phyloP scores from a whole-genome alignment of 1,140 invertebrate species.

The Macrosteles quadrilineatus region DNA sequence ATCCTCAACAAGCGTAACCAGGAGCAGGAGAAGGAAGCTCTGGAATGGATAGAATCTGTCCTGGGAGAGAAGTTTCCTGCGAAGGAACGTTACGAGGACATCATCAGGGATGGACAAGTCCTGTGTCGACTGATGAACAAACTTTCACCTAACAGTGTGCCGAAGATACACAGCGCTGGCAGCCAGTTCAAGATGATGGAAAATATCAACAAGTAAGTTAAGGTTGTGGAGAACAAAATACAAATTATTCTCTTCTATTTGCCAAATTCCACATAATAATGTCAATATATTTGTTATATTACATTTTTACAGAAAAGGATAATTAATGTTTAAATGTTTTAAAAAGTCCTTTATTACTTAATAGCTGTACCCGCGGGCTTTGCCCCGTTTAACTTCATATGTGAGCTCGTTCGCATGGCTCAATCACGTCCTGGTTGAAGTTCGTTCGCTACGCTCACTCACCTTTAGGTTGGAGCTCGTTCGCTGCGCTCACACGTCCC shows the following conservation, averaged over 20 bases:
- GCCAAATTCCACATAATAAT: slow-evolving; percentile 80
- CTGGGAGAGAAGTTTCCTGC: slow-evolving; percentile 76
- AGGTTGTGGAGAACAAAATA: not conserved
- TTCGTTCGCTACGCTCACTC: no score
- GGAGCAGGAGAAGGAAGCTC: slow-evolving; percentile 78
- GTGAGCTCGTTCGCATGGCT: no score
- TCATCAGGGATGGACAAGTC: slow-evolving; percentile 82
- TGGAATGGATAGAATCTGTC: slow-evolving; percentile 86
- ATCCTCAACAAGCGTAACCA: slow-evolving; percentile 81
- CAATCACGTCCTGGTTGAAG: no score
- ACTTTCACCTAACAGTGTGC: slow-evolving; percentile 73
- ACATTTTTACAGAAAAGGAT: no score
- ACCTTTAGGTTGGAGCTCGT: no score
- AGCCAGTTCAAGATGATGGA: slow-evolving; percentile 96
- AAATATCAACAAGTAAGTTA: slow-evolving; percentile 81
- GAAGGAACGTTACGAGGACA: slow-evolving; percentile 67
- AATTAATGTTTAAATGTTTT: no score
- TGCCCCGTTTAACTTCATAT: no score
- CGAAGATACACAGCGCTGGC: slow-evolving; percentile 85
- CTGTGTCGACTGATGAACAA: slow-evolving; percentile 92
- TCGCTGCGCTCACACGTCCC: no score
- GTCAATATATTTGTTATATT: no score
- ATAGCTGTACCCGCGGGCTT: no score
- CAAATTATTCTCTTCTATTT: slow-evolving; percentile 62
- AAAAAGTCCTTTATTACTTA: no score